Base-by-base conservation (phyloP, 2,113 vertebrate species). In the Oncorhynchus gorbuscha region DNA sequence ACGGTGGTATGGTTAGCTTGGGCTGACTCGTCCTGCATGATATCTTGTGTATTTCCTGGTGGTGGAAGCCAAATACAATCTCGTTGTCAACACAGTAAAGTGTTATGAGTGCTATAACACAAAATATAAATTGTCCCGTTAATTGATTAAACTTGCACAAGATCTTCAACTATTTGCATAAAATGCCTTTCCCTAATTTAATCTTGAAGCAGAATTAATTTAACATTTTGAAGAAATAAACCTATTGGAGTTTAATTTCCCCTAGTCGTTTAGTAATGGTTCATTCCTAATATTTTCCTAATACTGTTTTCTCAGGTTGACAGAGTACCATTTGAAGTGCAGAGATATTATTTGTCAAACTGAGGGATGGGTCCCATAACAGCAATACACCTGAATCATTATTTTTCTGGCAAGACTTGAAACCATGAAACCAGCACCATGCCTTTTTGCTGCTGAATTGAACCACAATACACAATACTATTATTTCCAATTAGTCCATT, bases 311-410 rank as follows among this genome's bases (percentile, higher is more conserved):
- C 86, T 88, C 89, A 89, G 88, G 91, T 87, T 76, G 58, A 72
- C 26, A 18, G 3, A 4, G 9, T 58, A 76, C 30, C 6, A 3
- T 28, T 28, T 71, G 62, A 11, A 55, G 67, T 68, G 69, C n/a
- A 58, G 16, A 84, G 77, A 71, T 64, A 39, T 58, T 66, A 78
- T 39, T 18, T 61, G 13, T 12, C 39, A 24, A 7, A 67, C 49
- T 22, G n/a, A 65, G 12, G 1, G 6, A 35, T 65, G 62, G 69
- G 71, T 81, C 13, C 58, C 4, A 58, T 58, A 76, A 71, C 82
- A 89, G 89, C 86, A 88, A 86, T 87, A 22, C 48, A 28, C 78
- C 79, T 81, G 81, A 68, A 77, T 28, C 75, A 73, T 87, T 83
- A 79, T 78, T 30, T 16, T 35, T 30, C 32, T 35, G 6, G 16